These are phyloP conservation scores for Equus quagga DNA, from an alignment of 2,113 vertebrate species.

Conservation along the genomic window DNA sequence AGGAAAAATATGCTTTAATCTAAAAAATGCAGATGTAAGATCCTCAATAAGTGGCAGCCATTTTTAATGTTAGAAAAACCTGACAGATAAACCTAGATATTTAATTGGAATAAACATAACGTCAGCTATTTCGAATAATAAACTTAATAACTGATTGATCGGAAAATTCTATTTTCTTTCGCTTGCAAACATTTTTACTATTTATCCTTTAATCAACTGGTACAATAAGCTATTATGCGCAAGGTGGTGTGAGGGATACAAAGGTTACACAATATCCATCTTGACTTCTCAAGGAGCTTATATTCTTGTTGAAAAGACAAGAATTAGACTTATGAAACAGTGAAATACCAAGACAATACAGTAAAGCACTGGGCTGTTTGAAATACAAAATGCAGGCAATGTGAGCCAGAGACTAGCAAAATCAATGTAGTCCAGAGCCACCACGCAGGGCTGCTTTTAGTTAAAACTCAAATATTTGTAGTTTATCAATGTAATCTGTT, in stretches of 20 bases:
- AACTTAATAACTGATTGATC: background rate
- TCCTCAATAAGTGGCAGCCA: background rate
- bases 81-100: background rate
- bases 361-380: background rate
- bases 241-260: background rate
- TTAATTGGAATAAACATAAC: background rate
- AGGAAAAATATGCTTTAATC: background rate
- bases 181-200: background rate
- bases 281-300: background rate
- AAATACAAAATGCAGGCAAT: background rate
- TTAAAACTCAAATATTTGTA: background rate
- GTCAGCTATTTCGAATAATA: background rate
- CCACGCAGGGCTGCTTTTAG: background rate
- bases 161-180: background rate
- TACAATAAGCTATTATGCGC: background rate
- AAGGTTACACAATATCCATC: background rate
- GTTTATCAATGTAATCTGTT: background rate
- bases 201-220: background rate
- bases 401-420: background rate
- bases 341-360: background rate
- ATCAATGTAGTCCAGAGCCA: background rate
- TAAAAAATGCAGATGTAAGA: background rate
- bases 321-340: background rate
- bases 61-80: background rate
- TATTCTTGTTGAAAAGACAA: constrained; percentile 19